These are phyloP conservation scores for Lymantria dispar DNA, from an alignment of 2,888 invertebrate species.

Conservation along the genomic window DNA sequence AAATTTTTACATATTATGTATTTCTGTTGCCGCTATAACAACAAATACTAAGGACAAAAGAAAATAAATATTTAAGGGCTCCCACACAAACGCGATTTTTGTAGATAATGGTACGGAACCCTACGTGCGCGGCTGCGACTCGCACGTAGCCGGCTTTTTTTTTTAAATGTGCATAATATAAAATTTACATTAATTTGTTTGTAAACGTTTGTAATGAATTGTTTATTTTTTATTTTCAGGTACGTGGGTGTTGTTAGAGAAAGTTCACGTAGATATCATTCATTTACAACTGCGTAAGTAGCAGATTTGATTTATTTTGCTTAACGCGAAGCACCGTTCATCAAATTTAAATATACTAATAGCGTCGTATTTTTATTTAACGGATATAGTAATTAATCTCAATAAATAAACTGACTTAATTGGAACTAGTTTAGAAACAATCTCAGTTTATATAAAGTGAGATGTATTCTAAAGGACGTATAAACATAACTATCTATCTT, in stretches of 20 bases:
- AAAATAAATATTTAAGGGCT: no score
- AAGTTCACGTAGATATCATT: conserved; percentile 62
- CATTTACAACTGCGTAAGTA: conserved; percentile 69
- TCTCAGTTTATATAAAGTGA: no score
- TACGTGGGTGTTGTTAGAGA: conserved; percentile 73
- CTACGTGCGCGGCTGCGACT: no score
- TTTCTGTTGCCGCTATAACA: no score
- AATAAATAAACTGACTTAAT: background rate
- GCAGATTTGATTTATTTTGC: conserved; percentile 57
- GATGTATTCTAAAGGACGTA: no score
- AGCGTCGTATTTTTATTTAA: conserved; percentile 6
- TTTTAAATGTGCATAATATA: background rate
- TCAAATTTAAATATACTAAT: conserved; percentile 14
- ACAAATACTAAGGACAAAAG: no score
- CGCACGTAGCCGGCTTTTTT: no score
- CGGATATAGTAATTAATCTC: background rate
- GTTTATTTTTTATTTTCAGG: conserved; percentile 56
- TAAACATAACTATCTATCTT: conserved; percentile 32
- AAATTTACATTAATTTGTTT: background rate
- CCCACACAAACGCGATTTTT: no score
- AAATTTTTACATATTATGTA: no score
- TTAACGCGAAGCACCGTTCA: conserved; percentile 26
- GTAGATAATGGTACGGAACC: no score
- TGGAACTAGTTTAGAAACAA: no score
- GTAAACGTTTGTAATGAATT: background rate